Conservation (phyloP, 2,888 invertebrate species). For the Eupithecia vulgata region DNA sequence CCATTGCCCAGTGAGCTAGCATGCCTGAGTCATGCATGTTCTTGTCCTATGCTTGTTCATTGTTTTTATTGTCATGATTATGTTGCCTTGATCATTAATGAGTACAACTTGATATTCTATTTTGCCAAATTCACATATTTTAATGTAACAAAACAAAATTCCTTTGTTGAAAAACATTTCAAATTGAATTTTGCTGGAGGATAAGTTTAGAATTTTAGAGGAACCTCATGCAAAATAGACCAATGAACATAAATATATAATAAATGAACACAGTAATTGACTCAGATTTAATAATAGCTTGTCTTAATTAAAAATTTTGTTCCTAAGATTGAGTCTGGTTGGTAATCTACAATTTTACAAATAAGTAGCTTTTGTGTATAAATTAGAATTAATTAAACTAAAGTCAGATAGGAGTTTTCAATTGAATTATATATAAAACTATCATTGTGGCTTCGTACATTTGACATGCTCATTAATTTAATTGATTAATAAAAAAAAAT, state of each 20-base stretch:
- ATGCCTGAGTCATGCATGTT: slow-evolving; percentile 40
- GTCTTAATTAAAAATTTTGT: slow-evolving; percentile 20
- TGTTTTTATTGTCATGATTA: neutral
- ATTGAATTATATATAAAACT: neutral
- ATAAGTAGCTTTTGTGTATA: slow-evolving; percentile 3
- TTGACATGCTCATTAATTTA: slow-evolving; percentile 12
- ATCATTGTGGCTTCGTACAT: neutral
- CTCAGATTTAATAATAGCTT: neutral
- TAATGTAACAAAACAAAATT: neutral
- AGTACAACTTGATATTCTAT: neutral
- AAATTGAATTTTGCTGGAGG: neutral
- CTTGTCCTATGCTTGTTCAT: neutral
- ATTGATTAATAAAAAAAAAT: neutral
- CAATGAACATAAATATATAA: neutral
- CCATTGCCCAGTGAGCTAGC: neutral
- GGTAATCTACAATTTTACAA: neutral
- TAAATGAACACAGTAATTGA: neutral
- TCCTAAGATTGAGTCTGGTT: slow-evolving; percentile 29
- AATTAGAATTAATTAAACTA: neutral
- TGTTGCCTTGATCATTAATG: neutral
- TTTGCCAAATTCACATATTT: neutral
- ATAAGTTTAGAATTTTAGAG: neutral
- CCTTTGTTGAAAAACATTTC: neutral
- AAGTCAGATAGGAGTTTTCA: neutral
- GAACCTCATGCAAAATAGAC: neutral